Conservation (phyloP, 2,113 vertebrate genomes). For the Chelonoidis abingdonii region DNA sequence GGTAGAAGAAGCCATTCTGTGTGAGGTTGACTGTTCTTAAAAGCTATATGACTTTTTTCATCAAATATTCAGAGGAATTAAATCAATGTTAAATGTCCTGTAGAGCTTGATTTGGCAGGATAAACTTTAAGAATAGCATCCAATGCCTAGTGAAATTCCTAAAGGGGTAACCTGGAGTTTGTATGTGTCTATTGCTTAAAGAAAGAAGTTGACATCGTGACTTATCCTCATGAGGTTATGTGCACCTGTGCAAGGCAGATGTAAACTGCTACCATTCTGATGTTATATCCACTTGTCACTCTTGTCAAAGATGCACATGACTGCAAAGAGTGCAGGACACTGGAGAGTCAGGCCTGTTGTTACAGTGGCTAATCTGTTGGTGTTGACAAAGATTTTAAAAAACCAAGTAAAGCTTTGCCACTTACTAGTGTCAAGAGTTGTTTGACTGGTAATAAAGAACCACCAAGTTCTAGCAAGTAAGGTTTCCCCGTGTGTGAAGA, state of each 20-base stretch:
- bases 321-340: not conserved
- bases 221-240: not conserved
- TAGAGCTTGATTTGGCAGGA: not conserved
- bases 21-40: not conserved
- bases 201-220: not conserved
- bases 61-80: conserved; percentile 38
- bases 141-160: not conserved
- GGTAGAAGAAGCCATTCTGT: not conserved
- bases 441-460: not conserved
- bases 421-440: not conserved
- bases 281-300: not conserved
- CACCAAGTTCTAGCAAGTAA: not conserved
- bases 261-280: not conserved
- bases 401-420: not conserved
- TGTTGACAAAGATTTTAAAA: not conserved
- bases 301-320: not conserved
- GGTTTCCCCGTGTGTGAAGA: not conserved
- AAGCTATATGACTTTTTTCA: not conserved
- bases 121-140: conserved; percentile 9
- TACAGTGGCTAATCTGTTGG: not conserved
- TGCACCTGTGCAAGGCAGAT: not conserved
- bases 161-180: not conserved
- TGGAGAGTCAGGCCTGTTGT: not conserved
- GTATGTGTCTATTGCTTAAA: not conserved
- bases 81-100: not conserved